Evolutionary conservation across 1,140 invertebrate species (phyloP).

Genomic region (Armadillidium nasatum): DNA sequence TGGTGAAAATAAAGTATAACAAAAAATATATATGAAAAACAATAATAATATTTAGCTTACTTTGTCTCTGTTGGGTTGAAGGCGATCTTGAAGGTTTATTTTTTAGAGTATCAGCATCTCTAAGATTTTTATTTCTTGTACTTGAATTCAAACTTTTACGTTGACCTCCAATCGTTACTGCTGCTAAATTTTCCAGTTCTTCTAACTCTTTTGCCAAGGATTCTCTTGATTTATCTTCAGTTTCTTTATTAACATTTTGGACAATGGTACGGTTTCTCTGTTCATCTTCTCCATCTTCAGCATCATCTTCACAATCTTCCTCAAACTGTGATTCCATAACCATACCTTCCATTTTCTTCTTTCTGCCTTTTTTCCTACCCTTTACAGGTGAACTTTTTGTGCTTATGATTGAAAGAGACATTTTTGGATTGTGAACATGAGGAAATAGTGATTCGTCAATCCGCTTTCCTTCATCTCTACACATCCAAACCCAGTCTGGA

Average conservation of each 20-base stretch:
- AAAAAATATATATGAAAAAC: background rate
- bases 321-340: background rate
- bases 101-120: background rate
- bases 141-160: background rate
- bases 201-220: slow-evolving; percentile 18
- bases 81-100: background rate
- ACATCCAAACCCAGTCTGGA: slow-evolving; percentile 53
- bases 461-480: slow-evolving; percentile 49
- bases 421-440: slow-evolving; percentile 52
- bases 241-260: slow-evolving; percentile 28
- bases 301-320: slow-evolving; percentile 17
- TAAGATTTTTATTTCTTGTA: background rate
- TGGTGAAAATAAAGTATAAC: too few species aligned
- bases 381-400: slow-evolving; percentile 45
- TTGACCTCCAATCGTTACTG: background rate
- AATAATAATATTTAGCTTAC: background rate
- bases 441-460: slow-evolving; percentile 53
- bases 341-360: background rate
- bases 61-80: background rate
- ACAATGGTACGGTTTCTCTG: background rate
- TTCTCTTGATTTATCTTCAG: slow-evolving; percentile 29
- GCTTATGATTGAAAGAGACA: slow-evolving; percentile 44
- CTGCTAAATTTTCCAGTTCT: slow-evolving; percentile 19
- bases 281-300: background rate
- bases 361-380: slow-evolving; percentile 28